A percentile compares a stretch with the other conserved stretches of the same genome.
phyloP scores from a whole-genome alignment of 1,140 invertebrate genomes.

The Papilio dardanus region DNA sequence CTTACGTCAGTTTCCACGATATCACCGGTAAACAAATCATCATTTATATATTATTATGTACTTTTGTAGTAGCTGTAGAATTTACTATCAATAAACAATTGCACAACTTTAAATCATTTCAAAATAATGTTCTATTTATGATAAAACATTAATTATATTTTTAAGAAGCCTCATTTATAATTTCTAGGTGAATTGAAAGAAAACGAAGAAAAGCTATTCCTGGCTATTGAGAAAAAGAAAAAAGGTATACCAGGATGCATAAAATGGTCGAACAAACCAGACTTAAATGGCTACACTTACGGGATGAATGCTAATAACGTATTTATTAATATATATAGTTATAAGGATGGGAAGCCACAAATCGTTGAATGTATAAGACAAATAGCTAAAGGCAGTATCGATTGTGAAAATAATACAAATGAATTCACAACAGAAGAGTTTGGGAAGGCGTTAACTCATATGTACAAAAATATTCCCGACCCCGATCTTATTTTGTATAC shows the following conservation, averaged over 20 bases:
- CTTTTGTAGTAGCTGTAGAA: background rate
- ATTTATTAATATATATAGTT: conserved; percentile 71
- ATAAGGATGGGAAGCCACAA: conserved; percentile 82
- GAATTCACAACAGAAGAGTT: conserved; percentile 76
- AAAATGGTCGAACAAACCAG: conserved; percentile 82
- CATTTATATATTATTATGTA: conserved; percentile 17
- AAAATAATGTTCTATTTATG: background rate
- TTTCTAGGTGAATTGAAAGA: conserved; percentile 83
- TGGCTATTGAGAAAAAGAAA: conserved; percentile 80
- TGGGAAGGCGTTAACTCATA: conserved; percentile 75
- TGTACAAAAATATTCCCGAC: conserved; percentile 83
- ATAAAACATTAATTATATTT: background rate
- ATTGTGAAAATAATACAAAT: conserved; percentile 48
- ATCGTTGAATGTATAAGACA: conserved; percentile 75
- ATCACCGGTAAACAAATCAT: conserved; percentile 83
- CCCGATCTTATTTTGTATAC: conserved; percentile 86
- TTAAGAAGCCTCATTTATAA: background rate
- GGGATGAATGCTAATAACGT: conserved; percentile 81
- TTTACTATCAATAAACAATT: conserved; percentile 17
- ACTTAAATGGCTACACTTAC: conserved; percentile 83
- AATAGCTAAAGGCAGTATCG: conserved; percentile 58
- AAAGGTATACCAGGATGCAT: conserved; percentile 81
- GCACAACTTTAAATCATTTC: background rate
- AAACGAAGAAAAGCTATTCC: conserved; percentile 82
- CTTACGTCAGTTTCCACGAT: conserved; percentile 88